Conservation (phyloP, 2,113 vertebrate genomes). For the Nanger granti region DNA sequence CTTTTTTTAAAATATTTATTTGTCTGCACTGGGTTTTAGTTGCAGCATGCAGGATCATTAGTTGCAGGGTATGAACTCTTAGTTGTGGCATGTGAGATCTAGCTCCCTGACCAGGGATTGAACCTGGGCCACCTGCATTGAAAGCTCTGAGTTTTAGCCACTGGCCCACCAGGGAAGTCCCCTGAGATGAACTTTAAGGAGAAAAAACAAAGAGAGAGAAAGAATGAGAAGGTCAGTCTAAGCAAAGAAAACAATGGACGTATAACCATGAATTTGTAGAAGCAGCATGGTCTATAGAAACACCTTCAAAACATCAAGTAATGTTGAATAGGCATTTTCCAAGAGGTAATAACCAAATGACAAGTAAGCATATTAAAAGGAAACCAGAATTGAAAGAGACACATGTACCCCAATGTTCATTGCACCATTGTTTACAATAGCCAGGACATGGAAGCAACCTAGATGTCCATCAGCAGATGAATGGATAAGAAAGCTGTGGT, state of each 20-base stretch:
- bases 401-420: too few relatives aligned
- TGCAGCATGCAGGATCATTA: not conserved
- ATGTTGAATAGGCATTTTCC: not conserved
- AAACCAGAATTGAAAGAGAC: too few relatives aligned
- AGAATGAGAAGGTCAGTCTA: not conserved
- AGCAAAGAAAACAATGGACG: not conserved
- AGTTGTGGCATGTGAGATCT: not conserved
- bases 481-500: too few relatives aligned
- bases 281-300: not conserved
- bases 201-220: not conserved
- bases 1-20: not conserved
- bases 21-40: not conserved
- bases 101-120: not conserved
- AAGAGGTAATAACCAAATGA: not conserved
- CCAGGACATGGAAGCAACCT: too few relatives aligned
- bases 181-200: not conserved
- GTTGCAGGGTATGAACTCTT: not conserved
- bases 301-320: not conserved
- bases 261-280: not conserved
- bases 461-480: too few relatives aligned
- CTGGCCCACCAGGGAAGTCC: not conserved
- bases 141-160: not conserved
- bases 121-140: not conserved
- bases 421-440: too few relatives aligned
- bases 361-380: not conserved